A percentile compares a stretch with the other conserved stretches of the same genome.
These are phyloP conservation scores for Hapalemur alaotrensis DNA, from an alignment of 2,797 vertebrate genomes.

Conservation along the genomic window DNA sequence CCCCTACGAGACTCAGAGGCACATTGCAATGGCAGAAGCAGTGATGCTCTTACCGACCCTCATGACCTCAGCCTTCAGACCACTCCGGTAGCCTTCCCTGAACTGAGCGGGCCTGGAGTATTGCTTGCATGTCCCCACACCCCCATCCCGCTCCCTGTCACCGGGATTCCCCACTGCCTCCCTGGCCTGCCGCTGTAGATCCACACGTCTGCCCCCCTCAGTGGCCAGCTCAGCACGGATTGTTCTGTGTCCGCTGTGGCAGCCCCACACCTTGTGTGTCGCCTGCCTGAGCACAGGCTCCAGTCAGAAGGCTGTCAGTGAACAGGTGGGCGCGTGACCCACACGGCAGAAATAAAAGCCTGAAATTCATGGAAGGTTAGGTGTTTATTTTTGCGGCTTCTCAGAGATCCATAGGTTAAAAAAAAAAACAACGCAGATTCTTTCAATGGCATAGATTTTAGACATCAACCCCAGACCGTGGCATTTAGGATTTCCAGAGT, in stretches of 20 bases:
- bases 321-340: background rate
- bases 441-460: background rate
- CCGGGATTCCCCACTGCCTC: background rate
- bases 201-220: background rate
- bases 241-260: background rate
- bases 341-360: background rate
- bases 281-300: background rate
- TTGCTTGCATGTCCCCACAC: background rate
- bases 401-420: constrained; percentile 7
- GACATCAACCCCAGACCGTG: background rate
- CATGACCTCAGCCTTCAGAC: background rate
- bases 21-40: background rate
- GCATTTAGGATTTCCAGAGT: constrained; percentile 11
- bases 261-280: background rate
- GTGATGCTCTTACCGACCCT: background rate
- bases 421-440: background rate
- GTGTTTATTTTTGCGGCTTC: constrained; percentile 53
- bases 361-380: background rate
- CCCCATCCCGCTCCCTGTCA: background rate
- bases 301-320: background rate
- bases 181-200: background rate
- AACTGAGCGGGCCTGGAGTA: background rate
- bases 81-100: background rate
- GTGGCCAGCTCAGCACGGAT: background rate
- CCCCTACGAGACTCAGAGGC: background rate